These are phyloP conservation scores for Drosophila austrosaltans DNA, from an alignment of 2,888 invertebrate genomes.

Conservation along the genomic window DNA sequence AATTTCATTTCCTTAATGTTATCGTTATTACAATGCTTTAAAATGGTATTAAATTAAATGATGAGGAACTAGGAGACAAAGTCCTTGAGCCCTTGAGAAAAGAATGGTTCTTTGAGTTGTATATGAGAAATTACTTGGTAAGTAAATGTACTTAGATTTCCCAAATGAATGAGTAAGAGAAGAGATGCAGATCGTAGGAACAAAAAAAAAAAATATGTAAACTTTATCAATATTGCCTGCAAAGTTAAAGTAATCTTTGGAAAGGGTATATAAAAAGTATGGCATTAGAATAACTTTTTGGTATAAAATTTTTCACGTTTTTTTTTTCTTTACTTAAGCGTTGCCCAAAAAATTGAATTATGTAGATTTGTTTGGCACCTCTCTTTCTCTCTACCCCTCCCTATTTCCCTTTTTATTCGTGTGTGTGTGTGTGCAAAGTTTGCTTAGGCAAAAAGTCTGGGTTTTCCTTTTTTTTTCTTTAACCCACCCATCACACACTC, in stretches of 20 bases:
- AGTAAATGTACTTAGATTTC: too few species aligned
- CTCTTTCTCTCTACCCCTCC: neutral
- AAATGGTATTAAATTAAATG: too few species aligned
- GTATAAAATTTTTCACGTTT: conserved; percentile 40
- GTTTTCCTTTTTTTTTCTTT: conserved; percentile 1
- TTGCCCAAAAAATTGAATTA: conserved; percentile 49
- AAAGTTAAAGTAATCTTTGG: neutral
- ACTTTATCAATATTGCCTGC: neutral
- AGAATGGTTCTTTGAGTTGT: too few species aligned
- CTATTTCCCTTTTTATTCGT: neutral
- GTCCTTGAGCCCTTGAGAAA: too few species aligned
- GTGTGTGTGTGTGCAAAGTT: conserved; percentile 7
- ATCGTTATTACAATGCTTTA: neutral
- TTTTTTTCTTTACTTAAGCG: neutral
- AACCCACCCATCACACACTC: neutral
- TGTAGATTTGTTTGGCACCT: conserved; percentile 44
- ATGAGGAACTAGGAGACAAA: too few species aligned
- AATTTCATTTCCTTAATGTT: neutral
- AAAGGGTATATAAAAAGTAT: conserved; percentile 9
- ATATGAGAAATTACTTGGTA: too few species aligned
- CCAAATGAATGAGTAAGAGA: too few species aligned
- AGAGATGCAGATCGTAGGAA: too few species aligned
- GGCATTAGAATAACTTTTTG: conserved; percentile 26
- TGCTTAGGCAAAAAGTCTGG: neutral
- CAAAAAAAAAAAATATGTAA: too few species aligned